Conservation (phyloP, 92 coral and sea anemone genomes). For the Paramuricea clavata region DNA sequence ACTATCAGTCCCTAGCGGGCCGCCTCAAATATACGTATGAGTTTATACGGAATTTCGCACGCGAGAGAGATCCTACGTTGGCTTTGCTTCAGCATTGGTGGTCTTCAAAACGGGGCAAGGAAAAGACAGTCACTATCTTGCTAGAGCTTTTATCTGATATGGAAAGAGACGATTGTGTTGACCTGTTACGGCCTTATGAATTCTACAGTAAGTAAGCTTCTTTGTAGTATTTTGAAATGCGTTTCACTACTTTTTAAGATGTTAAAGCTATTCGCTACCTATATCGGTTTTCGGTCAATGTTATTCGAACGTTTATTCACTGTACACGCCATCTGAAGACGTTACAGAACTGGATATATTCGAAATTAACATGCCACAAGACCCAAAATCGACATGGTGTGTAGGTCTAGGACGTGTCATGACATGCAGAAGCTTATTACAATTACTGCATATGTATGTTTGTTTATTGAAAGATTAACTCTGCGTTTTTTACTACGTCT, state of each 20-base stretch:
- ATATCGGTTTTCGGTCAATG: not conserved
- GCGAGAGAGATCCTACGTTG: constrained; percentile 79
- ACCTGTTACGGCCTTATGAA: constrained; percentile 75
- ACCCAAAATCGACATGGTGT: not conserved
- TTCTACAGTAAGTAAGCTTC: constrained; percentile 73
- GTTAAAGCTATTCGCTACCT: not conserved
- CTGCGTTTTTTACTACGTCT: not conserved
- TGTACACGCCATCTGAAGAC: not conserved
- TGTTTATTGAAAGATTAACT: not conserved
- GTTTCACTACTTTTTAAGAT: not conserved
- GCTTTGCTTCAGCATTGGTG: constrained; percentile 81
- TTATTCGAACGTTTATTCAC: not conserved
- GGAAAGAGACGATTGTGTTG: constrained; percentile 94
- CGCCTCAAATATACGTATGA: constrained; percentile 80
- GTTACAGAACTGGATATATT: not conserved
- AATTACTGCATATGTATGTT: not conserved
- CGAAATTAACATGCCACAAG: not conserved
- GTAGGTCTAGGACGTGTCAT: not conserved
- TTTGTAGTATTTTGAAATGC: not conserved
- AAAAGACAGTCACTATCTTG: constrained; percentile 78
- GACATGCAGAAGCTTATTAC: not conserved
- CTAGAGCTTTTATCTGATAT: constrained; percentile 73
- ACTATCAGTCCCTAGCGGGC: constrained; percentile 85
- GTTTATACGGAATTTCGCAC: constrained; percentile 76
- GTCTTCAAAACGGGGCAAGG: constrained; percentile 72